These are phyloP conservation scores for Trichopria drosophilae DNA, from an alignment of 2,888 invertebrate genomes.

Conservation along the genomic window DNA sequence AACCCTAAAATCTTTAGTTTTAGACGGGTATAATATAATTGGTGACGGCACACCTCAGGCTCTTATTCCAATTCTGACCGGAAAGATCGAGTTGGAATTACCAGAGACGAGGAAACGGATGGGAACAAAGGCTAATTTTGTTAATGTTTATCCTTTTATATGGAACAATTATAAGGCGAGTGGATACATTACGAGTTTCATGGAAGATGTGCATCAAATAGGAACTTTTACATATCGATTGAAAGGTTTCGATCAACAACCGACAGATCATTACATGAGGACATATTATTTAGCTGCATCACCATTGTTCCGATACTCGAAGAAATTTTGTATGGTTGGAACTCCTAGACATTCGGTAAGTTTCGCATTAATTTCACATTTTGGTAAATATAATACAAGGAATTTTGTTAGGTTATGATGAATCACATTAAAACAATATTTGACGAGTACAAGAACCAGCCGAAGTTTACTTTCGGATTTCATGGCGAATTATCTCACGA, in stretches of 20 bases:
- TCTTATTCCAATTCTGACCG: conserved; percentile 83
- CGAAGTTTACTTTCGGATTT: conserved; percentile 85
- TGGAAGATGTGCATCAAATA: conserved; percentile 81
- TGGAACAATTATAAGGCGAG: conserved; percentile 76
- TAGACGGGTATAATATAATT: conserved; percentile 80
- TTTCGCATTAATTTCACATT: conserved; percentile 9
- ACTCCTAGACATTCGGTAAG: conserved; percentile 73
- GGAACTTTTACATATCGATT: conserved; percentile 90
- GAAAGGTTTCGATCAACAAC: conserved; percentile 79
- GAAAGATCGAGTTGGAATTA: conserved; percentile 81
- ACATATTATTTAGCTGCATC: conserved; percentile 75
- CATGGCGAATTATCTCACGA: conserved; percentile 88
- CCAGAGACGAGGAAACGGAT: conserved; percentile 80
- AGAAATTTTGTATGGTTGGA: conserved; percentile 71
- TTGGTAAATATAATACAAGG: background rate
- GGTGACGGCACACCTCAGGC: conserved; percentile 89
- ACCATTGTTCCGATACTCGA: conserved; percentile 62
- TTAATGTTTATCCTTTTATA: conserved; percentile 82
- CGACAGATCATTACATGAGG: conserved; percentile 89
- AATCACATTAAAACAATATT: conserved; percentile 63
- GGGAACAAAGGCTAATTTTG: conserved; percentile 64
- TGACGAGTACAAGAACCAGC: conserved; percentile 67
- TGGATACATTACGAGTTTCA: conserved; percentile 77
- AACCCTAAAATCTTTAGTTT: conserved; percentile 65
- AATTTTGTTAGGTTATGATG: conserved; percentile 57